Evolutionary conservation across 2,797 vertebrate genomes (phyloP).

Genomic region (Heterohyrax brucei): DNA sequence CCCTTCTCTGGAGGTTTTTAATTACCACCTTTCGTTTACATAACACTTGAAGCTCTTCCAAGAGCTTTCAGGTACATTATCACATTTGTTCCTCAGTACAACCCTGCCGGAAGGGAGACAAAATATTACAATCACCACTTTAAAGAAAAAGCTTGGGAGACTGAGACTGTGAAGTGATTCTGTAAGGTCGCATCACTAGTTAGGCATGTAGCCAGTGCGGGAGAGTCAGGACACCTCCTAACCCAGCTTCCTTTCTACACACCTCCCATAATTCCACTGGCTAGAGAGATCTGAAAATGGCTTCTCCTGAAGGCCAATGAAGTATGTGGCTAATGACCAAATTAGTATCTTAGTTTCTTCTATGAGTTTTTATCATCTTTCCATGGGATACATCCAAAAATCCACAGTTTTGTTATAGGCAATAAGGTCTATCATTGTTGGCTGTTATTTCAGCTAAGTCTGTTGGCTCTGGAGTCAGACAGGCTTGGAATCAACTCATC

Average conservation of each 20-base stretch:
- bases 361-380: slow-evolving; percentile 49
- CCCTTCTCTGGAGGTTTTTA: slow-evolving; percentile 86
- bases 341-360: slow-evolving; percentile 35
- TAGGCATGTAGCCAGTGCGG: background rate
- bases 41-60: slow-evolving; percentile 82
- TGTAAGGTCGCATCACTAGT: slow-evolving; percentile 27
- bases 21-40: slow-evolving; percentile 88
- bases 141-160: slow-evolving; percentile 63
- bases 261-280: background rate
- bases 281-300: background rate
- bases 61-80: slow-evolving; percentile 85
- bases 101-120: slow-evolving; percentile 40
- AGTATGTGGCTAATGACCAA: background rate
- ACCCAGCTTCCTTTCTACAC: background rate
- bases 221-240: background rate
- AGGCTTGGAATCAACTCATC: background rate
- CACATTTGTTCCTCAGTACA: slow-evolving; percentile 75
- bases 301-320: background rate
- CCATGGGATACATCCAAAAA: background rate
- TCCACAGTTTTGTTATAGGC: slow-evolving; percentile 27
- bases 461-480: slow-evolving; percentile 12
- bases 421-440: background rate
- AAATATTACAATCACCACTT: slow-evolving; percentile 73
- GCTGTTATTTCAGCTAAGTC: slow-evolving; percentile 60
- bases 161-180: slow-evolving; percentile 43